Conservation (phyloP, 2,113 vertebrate genomes). For the Corythornis madagascariensis region DNA sequence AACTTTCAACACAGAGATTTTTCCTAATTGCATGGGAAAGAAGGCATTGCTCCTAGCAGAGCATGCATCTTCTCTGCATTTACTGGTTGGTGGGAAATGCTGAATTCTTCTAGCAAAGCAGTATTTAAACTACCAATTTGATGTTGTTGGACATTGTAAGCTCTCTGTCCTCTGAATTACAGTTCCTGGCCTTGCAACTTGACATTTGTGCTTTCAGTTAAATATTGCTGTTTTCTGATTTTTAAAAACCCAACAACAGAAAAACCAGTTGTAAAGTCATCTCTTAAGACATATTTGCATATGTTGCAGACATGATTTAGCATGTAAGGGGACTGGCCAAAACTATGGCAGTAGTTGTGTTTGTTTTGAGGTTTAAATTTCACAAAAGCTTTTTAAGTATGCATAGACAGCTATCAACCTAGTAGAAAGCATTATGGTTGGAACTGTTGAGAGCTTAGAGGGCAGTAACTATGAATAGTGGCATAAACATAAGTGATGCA, state of each 20-base stretch:
- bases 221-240: constrained; percentile 8
- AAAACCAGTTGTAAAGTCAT: neutral
- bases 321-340: neutral
- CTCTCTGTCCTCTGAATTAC: neutral
- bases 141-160: neutral
- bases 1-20: neutral
- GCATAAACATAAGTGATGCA: constrained; percentile 9
- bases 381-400: constrained; percentile 24
- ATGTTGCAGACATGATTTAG: constrained; percentile 13
- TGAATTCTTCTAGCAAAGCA: neutral
- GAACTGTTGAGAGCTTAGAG: constrained; percentile 2
- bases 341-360: constrained; percentile 8
- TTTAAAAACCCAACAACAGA: neutral
- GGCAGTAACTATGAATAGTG: constrained; percentile 5
- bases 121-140: neutral
- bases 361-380: constrained; percentile 50
- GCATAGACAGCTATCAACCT: neutral
- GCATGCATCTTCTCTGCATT: rapidly evolving
- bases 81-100: neutral
- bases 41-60: neutral
- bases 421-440: neutral
- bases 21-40: neutral
- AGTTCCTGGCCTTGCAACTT: neutral
- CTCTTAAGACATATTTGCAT: neutral
- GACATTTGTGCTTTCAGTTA: neutral